These are phyloP conservation scores for Bombyx mori DNA, from an alignment of 1,140 invertebrate species.

Conservation along the genomic window DNA sequence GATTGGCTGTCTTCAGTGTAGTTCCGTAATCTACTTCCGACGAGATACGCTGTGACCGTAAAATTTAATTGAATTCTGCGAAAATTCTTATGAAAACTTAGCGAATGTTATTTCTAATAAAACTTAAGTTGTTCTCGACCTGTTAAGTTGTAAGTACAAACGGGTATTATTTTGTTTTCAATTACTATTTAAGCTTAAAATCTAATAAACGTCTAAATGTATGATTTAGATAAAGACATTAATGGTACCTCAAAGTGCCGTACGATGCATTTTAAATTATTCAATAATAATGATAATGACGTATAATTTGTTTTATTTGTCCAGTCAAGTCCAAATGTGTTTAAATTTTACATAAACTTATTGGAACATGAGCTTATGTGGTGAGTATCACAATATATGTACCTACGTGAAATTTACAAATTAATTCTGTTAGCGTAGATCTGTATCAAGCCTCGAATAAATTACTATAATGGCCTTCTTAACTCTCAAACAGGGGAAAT, in stretches of 20 bases:
- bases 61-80: constrained; percentile 3
- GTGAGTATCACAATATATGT: too few species aligned
- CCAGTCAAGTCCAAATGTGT: too few species aligned
- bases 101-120: neutral
- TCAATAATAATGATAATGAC: constrained; percentile 43
- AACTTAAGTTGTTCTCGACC: neutral
- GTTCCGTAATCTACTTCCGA: neutral
- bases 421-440: too few species aligned
- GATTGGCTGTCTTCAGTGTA: constrained; percentile 19
- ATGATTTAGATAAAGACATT: constrained; percentile 53
- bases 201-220: constrained; percentile 42
- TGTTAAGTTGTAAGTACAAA: constrained; percentile 18
- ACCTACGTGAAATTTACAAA: too few species aligned
- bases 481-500: too few species aligned
- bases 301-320: constrained; percentile 35
- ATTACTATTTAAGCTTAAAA: constrained; percentile 19
- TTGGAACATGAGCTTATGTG: too few species aligned
- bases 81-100: constrained; percentile 3
- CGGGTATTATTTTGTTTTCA: constrained; percentile 41
- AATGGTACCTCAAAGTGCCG: constrained; percentile 41
- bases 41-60: neutral
- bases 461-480: too few species aligned
- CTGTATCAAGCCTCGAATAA: too few species aligned
- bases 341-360: too few species aligned
- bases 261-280: constrained; percentile 59